Base-by-base conservation (phyloP, 2,888 invertebrate genomes). In the Nasonovia ribisnigri region DNA sequence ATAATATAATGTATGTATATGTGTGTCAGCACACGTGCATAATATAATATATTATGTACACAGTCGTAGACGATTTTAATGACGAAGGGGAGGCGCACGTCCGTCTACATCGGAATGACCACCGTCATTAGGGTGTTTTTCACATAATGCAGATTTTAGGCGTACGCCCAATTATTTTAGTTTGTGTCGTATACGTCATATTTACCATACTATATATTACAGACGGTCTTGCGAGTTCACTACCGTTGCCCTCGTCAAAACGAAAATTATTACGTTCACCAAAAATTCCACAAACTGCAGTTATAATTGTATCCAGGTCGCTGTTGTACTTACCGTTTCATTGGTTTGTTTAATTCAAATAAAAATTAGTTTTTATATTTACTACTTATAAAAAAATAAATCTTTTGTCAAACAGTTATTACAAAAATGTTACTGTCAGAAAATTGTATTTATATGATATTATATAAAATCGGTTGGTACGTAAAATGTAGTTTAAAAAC, bases 61-160 rank as follows among this genome's bases (percentile, higher is more conserved):
- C 16, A 36, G 77, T 77, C 36, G 77, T 42, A 77, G 77, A 77
- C 77, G 36, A 42, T 77, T 36, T 46, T 77, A 77, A 77, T 77
- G 77, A 77, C 36, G 77, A 77, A 77, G 36, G 77, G 77, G 86
- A 77, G 36, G 86, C 29, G 46, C n/a, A 46, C 77, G 48, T 88
- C n/a, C 48, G 88, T 88, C 48, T 86, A 86, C 88, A 51, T 20
- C 10, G n/a, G n/a, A 51, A 51, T 88, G 51, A 51, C 48, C 88
- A 48, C 51, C 51, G 51, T 36, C 88, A 86, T 43, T 86, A 86
- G 43, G 86, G 86, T 46, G 29, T 86, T 43, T 46, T 46, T 86
- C 77, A 77, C 77, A 86, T 16, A 29, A 86, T 86, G 29, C 29
- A 46, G 46, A 46, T 46, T 46, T 11, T 86, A 86, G 43, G 29